Evolutionary conservation across 2,797 vertebrate genomes (phyloP), one percentile per base, ranked within the genome.

Genomic region (Poeciliopsis paucimaculata): DNA sequence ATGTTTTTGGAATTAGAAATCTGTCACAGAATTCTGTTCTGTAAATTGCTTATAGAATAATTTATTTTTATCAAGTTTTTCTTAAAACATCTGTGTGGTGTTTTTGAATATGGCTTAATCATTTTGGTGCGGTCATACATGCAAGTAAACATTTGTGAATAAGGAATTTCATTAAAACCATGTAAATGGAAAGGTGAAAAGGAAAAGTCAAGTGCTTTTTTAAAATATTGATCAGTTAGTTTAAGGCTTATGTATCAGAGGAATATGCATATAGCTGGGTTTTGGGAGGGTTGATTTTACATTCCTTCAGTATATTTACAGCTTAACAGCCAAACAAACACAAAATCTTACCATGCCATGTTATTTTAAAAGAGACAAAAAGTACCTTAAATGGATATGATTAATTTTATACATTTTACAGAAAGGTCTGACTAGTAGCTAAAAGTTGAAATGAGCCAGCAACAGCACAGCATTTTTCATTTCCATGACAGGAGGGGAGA

Each of bases 401-500:
- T 41, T 41, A 20, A 41, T 68, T 41, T 68, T 26, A 68, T 26
- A 68, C 1, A 39, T 36, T 64, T 64, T 20, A 36, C 15, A 16
- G 31, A 36, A 64, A 36, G 23, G 36, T 26, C 20, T 39, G 34
- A 66, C 34, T 26, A 23, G 34, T 39, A 16, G 68, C 68, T 39
- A 80, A 83, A 83, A 73, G 73, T 71, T 86, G 43, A 84, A 84
- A 89, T 81, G 76, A 88, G 78, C 71, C 5, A 34, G 75, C 64
- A 41, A 73, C 77, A 47, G 43, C 72, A 64, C 84, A 82, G 81
- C 81, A 85, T 80, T 77, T 78, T 75, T 83, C 76, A 91, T 88
- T 80, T 88, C 55, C 62, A 81, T 13, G 28, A 60, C 49, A 73
- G 72, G 72, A 46, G 57, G 26, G 64, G 70, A 72, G 45, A 39